Base-by-base conservation (phyloP, 1,140 invertebrate genomes). In the Ditylenchus dipsaci region DNA sequence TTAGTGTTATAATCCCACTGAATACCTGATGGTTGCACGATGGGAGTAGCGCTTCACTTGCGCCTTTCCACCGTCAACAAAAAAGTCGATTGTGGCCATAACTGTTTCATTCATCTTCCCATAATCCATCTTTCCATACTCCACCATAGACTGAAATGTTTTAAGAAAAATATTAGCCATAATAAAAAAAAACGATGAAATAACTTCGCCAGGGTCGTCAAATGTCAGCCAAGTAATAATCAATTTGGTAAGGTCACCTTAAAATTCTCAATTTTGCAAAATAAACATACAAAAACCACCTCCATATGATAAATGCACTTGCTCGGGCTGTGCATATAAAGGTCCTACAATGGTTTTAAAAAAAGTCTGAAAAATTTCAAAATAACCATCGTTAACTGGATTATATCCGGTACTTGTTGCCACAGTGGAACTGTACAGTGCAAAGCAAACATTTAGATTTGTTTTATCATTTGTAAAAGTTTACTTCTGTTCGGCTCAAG, bases 201-300 rank as follows among this genome's bases (percentile, higher is more conserved):
- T 38, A 53, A 53, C 49, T 26, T 67, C 47, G 15, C 49, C 23
- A 11, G 75, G 72, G 59, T 76, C 75, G 47, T 78, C 71, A 53
- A 76, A 76, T n/a, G 75, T 78, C 23, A 76, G 26, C 69, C 69
- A 76, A 13, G 75, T 76, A 8, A 76, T 72, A 49, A 65, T 64
- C 58, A 76, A 19, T 30, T 56, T 45, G 17, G 30, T 38, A 0
- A 65, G 63, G 45, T 70, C 60, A 21, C 73, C 71, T 73, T 17
- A 30, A 56, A 17, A 69, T 21, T n/a, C 17, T 7, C 1, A 38
- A 17, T 7, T 5, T 21, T 65, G 15, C 3, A 65, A 19, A 19
- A 21, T 38, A n/a, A 21, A 49, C n/a, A 76, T 30, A 53, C 15
- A 53, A 53, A 5, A 53, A 68, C 0, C 19, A 60, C 75, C 77